These are phyloP conservation scores for Heliconius cydno DNA, from an alignment of 2,888 invertebrate genomes.

Conservation along the genomic window DNA sequence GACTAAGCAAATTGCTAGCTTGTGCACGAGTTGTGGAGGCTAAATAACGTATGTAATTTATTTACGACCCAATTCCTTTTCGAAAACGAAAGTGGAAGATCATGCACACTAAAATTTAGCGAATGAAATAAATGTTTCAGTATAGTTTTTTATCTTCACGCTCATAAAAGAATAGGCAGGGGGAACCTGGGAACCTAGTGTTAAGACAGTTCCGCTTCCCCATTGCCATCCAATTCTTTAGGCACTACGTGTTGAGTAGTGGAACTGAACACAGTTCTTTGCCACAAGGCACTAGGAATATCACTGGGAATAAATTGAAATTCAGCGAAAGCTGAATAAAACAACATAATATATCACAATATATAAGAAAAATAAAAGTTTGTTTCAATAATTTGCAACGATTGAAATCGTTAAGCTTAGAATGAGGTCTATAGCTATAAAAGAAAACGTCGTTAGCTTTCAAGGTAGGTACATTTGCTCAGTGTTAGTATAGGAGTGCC, in stretches of 20 bases:
- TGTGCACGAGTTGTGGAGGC: slow-evolving; percentile 31
- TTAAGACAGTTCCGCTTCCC: too few species aligned
- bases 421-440: neutral
- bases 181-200: too few species aligned
- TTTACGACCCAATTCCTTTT: slow-evolving; percentile 29
- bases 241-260: too few species aligned
- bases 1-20: slow-evolving; percentile 37
- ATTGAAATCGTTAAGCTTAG: slow-evolving; percentile 2
- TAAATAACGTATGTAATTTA: slow-evolving; percentile 34
- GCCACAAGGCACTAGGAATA: too few species aligned
- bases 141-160: too few species aligned
- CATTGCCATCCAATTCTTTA: too few species aligned
- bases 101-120: neutral
- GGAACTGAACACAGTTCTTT: too few species aligned
- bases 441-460: slow-evolving; percentile 8
- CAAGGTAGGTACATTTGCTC: slow-evolving; percentile 6
- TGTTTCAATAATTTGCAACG: neutral
- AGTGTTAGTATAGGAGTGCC: slow-evolving; percentile 20
- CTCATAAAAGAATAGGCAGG: too few species aligned
- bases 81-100: slow-evolving; percentile 19
- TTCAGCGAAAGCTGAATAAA: neutral
- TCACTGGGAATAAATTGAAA: too few species aligned
- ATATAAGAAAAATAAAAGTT: neutral
- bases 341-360: neutral
- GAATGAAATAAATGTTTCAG: neutral